Percentiles rank a stretch among this genome's conserved stretches.
phyloP scores from a whole-genome alignment of 2,113 vertebrate genomes.

The Clarias macrocephalus region DNA sequence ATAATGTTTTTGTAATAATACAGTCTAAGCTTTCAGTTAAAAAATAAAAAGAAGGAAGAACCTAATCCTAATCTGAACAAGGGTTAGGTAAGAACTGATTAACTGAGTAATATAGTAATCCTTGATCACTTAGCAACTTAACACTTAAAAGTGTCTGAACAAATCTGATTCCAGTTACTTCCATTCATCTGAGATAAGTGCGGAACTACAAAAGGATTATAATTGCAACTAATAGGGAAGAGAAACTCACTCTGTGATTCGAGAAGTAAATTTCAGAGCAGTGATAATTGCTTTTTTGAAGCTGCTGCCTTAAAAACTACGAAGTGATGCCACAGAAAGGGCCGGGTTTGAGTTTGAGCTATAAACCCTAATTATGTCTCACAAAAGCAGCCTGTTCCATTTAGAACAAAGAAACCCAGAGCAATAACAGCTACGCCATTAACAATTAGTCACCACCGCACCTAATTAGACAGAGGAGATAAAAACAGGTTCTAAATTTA shows the following conservation, averaged over 20 bases:
- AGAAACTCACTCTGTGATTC: conserved; percentile 29
- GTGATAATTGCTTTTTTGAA: conserved; percentile 77
- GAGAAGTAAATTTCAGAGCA: conserved; percentile 51
- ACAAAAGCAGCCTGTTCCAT: conserved; percentile 81
- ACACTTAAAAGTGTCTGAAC: neutral
- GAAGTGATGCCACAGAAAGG: conserved; percentile 67
- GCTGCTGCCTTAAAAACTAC: conserved; percentile 78
- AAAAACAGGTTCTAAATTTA: conserved; percentile 85
- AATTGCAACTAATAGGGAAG: conserved; percentile 13
- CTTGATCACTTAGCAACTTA: neutral
- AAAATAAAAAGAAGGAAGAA: conserved; percentile 8
- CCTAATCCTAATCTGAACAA: neutral
- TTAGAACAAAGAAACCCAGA: conserved; percentile 79
- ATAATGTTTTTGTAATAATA: neutral
- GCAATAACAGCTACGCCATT: conserved; percentile 85
- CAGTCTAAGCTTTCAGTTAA: neutral
- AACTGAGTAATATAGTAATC: neutral
- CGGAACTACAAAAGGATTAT: conserved; percentile 30
- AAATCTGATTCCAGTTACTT: conserved; percentile 4
- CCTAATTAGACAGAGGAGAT: conserved; percentile 83
- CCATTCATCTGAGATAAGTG: conserved; percentile 25
- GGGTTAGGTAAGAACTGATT: neutral
- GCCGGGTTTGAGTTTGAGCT: conserved; percentile 78
- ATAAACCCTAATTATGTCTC: conserved; percentile 93
- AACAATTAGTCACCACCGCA: conserved; percentile 86